phyloP scores from a whole-genome alignment of 2,113 vertebrate species.

The Leptodactylus fuscus region DNA sequence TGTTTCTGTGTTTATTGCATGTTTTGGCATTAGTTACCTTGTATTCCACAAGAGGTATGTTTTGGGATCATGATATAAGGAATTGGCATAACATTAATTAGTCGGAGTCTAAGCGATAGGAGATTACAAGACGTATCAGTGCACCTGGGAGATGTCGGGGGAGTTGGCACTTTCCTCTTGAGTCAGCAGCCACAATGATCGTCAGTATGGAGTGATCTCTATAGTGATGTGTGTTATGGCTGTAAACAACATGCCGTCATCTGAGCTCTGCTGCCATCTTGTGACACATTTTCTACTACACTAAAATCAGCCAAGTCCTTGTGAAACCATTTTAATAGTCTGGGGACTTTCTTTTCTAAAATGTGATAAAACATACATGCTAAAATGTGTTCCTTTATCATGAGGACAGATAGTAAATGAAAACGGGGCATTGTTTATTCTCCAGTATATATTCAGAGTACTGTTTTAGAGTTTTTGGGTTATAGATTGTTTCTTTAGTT shows the following conservation, averaged over 20 bases:
- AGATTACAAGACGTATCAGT: slow-evolving; percentile 2
- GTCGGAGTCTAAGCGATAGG: neutral
- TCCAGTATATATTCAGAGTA: too few species aligned
- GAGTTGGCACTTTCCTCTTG: slow-evolving; percentile 26
- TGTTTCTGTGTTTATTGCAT: neutral
- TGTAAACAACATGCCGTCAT: neutral
- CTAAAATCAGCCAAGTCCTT: neutral
- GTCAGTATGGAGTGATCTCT: slow-evolving; percentile 1
- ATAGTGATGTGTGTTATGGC: slow-evolving; percentile 33
- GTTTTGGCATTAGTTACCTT: neutral
- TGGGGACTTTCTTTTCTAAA: too few species aligned
- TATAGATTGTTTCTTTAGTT: too few species aligned
- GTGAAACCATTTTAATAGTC: neutral
- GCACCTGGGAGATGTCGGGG: slow-evolving; percentile 37
- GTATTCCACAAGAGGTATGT: neutral
- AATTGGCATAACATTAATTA: neutral
- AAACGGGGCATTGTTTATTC: too few species aligned
- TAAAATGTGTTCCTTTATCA: too few species aligned
- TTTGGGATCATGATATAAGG: too few species aligned
- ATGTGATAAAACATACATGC: neutral
- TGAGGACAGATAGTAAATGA: too few species aligned
- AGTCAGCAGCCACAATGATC: slow-evolving; percentile 45
- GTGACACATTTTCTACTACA: slow-evolving; percentile 36
- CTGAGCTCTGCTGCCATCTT: slow-evolving; percentile 54
- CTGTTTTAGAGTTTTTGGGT: too few species aligned